phyloP scores from a whole-genome alignment of 2,888 invertebrate species.

The Rapana venosa region DNA sequence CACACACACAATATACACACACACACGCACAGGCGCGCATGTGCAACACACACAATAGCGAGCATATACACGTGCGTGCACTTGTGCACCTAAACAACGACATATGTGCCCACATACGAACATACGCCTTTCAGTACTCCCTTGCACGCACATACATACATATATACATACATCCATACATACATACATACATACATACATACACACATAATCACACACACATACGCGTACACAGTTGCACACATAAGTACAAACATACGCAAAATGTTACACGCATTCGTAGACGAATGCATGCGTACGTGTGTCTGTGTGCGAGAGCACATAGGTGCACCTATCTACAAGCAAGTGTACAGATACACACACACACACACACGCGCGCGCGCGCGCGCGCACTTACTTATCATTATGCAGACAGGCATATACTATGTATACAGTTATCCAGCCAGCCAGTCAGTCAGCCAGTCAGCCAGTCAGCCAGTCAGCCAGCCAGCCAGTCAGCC shows the following conservation, averaged over 20 bases:
- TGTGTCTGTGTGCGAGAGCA: too few relatives aligned
- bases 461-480: too few relatives aligned
- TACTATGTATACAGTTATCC: background rate
- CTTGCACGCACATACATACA: background rate
- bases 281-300: too few relatives aligned
- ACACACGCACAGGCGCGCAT: too few relatives aligned
- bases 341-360: background rate
- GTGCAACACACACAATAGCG: too few relatives aligned
- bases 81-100: background rate
- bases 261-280: too few relatives aligned
- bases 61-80: background rate
- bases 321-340: too few relatives aligned
- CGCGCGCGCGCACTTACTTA: too few relatives aligned
- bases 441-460: background rate
- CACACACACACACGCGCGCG: too few relatives aligned
- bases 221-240: background rate
- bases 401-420: too few relatives aligned
- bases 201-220: too few relatives aligned
- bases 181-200: background rate
- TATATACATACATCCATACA: background rate
- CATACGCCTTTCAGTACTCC: background rate
- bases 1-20: too few relatives aligned
- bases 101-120: background rate
- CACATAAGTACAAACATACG: background rate
- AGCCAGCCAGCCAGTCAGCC: background rate